A percentile compares a stretch with the other conserved stretches of the same genome.
Conservation (phyloP, 2,888 invertebrate genomes). For the Noctua janthe region DNA sequence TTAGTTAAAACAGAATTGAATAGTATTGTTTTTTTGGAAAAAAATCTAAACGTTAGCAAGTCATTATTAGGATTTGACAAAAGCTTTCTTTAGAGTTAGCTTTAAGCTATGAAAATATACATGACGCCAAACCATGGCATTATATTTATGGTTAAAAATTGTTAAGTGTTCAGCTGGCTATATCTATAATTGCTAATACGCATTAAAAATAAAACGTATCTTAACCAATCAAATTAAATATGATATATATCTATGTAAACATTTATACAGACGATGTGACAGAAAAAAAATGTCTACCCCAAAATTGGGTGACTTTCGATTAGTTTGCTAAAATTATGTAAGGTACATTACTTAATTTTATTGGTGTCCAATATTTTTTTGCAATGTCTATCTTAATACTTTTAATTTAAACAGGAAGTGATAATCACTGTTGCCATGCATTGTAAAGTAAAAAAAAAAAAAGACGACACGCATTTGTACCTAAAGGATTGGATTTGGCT, state of each 20-base stretch:
- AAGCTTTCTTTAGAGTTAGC: constrained; percentile 29
- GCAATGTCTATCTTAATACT: neutral
- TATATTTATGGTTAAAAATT: constrained; percentile 39
- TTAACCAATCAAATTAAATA: neutral
- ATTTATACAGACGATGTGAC: neutral
- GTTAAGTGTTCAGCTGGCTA: constrained; percentile 29
- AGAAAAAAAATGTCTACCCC: neutral
- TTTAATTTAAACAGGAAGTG: neutral
- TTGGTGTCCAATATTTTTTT: neutral
- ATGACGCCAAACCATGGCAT: constrained; percentile 24
- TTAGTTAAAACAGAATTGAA: constrained; percentile 15
- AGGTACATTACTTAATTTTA: neutral
- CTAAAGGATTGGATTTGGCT: constrained; percentile 25
- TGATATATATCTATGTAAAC: neutral
- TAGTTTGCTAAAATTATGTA: neutral
- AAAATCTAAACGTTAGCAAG: constrained; percentile 5
- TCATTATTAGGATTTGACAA: constrained; percentile 23
- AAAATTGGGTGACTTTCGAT: neutral
- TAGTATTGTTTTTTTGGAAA: constrained; percentile 10
- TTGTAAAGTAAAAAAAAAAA: neutral
- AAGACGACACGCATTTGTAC: neutral
- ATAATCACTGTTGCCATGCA: constrained; percentile 7
- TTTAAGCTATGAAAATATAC: constrained; percentile 22
- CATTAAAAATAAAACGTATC: constrained; percentile 5
- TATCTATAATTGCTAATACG: constrained; percentile 15